Evolutionary conservation across 2,797 vertebrate species (phyloP), one percentile per base, ranked within the genome.

Genomic region (Allobates femoralis): DNA sequence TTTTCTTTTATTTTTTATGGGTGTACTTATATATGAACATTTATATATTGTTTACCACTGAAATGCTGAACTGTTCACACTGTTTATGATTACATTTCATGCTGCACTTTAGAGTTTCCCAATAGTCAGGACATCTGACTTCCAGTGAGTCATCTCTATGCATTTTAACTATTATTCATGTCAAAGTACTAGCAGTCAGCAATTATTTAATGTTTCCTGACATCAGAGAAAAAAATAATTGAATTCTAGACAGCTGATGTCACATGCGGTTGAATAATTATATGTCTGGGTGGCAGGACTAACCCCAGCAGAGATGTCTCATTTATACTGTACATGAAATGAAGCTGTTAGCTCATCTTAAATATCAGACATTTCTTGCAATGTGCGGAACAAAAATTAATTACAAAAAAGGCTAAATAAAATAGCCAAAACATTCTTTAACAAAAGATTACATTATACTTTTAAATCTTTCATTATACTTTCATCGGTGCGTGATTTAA

Each of bases 151-250:
- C 66, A 87, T 85, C 77, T 41, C 26, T 79, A 67, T 86, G 71
- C 91, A 91, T 86, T 89, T 84, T 79, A 89, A 84, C 37, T 88
- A 62, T 85, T 85, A 83, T 19, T 85, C 41, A 76, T 91, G 76
- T 89, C 82, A 90, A 89, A 92, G 62, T 37, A 89, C 81, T 56
- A 64, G 75, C 87, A 90, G 86, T 90, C 73, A 92, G 86, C 64
- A 77, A 87, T 89, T 75, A 80, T 91, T 91, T 91, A 88, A 89
- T 75, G 74, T 77, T 88, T 16, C 62, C 84, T 91, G 85, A 87
- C 82, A 89, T 86, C 78, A 91, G 76, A 89, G 74, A 88, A 90
- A 90, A 77, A 88, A n/a, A 89, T 89, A 89, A 89, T 81, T 89
- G 83, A 90, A 90, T 91, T 89, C 41, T 86, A 87, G 90, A 89